phyloP scores from a whole-genome alignment of 1,140 invertebrate species.

The Drosophila lacertosa region DNA sequence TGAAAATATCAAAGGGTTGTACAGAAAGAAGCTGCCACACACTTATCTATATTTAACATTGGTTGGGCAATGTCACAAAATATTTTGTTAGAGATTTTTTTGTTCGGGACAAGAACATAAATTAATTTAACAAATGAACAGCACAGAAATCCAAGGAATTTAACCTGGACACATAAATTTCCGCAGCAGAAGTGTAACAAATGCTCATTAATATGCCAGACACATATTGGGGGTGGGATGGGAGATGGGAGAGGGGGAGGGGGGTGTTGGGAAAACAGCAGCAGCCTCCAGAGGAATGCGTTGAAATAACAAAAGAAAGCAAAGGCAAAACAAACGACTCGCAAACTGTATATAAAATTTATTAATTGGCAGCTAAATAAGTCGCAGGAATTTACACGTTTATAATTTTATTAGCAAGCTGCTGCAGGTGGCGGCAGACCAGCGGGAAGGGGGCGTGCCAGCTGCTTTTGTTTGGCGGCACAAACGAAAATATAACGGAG shows the following conservation, averaged over 20 bases:
- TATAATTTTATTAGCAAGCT: conserved; percentile 75
- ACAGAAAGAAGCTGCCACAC: too few species aligned
- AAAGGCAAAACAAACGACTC: conserved; percentile 28
- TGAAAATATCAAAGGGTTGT: conserved; percentile 59
- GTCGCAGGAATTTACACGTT: conserved; percentile 74
- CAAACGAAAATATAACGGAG: conserved; percentile 24
- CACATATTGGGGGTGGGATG: conserved; percentile 36
- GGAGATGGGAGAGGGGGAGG: neutral
- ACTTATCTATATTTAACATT: neutral
- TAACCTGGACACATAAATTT: conserved; percentile 77
- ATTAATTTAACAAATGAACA: conserved; percentile 79
- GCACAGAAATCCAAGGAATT: conserved; percentile 67
- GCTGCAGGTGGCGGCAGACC: conserved; percentile 7
- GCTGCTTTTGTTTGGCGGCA: conserved; percentile 23
- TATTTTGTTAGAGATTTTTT: conserved; percentile 62
- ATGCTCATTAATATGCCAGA: conserved; percentile 80
- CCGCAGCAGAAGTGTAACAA: conserved; percentile 59
- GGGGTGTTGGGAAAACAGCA: conserved; percentile 1
- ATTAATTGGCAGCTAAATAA: conserved; percentile 82
- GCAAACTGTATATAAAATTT: conserved; percentile 70
- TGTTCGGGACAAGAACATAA: conserved; percentile 60
- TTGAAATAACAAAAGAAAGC: conserved; percentile 30
- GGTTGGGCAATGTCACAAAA: conserved; percentile 34
- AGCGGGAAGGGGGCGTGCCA: conserved; percentile 14
- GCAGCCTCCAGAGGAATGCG: conserved; percentile 16